These are phyloP conservation scores for Monochamus saltuarius DNA, from an alignment of 1,140 invertebrate species.

Conservation along the genomic window DNA sequence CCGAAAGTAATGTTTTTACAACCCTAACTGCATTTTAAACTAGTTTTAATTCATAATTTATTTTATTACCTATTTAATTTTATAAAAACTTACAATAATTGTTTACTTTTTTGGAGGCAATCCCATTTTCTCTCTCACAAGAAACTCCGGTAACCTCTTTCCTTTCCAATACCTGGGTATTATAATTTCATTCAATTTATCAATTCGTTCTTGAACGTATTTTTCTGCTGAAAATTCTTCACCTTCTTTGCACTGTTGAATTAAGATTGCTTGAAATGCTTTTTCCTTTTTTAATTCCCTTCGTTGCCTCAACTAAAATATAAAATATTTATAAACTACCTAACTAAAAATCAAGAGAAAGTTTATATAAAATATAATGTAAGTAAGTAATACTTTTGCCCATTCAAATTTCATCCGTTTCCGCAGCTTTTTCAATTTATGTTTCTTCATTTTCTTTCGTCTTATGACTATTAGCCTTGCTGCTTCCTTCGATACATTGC, in stretches of 20 bases:
- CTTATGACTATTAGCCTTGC: slow-evolving; percentile 74
- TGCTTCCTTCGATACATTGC: slow-evolving; percentile 64
- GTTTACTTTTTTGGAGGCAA: slow-evolving; percentile 28
- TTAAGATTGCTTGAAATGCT: slow-evolving; percentile 68
- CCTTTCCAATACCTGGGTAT: slow-evolving; percentile 66
- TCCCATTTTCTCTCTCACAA: slow-evolving; percentile 59
- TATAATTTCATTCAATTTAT: slow-evolving; percentile 62
- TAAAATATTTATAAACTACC: slow-evolving; percentile 12
- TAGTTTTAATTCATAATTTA: no score
- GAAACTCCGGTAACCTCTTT: slow-evolving; percentile 63
- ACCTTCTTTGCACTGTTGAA: slow-evolving; percentile 68
- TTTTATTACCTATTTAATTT: no score
- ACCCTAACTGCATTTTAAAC: no score
- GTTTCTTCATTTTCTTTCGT: slow-evolving; percentile 81
- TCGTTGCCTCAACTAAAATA: slow-evolving; percentile 59
- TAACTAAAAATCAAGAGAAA: slow-evolving; percentile 10
- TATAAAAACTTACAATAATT: no score
- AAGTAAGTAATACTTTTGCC: slow-evolving; percentile 58
- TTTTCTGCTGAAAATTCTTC: slow-evolving; percentile 73
- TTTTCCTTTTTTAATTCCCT: slow-evolving; percentile 74
- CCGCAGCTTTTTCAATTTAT: slow-evolving; percentile 76
- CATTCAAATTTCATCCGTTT: slow-evolving; percentile 75
- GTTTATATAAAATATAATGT: slow-evolving; percentile 4
- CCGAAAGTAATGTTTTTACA: no score
- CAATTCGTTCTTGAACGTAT: slow-evolving; percentile 66